Base-by-base conservation (phyloP, 2,797 vertebrate genomes). In the Bradypodion ventrale region DNA sequence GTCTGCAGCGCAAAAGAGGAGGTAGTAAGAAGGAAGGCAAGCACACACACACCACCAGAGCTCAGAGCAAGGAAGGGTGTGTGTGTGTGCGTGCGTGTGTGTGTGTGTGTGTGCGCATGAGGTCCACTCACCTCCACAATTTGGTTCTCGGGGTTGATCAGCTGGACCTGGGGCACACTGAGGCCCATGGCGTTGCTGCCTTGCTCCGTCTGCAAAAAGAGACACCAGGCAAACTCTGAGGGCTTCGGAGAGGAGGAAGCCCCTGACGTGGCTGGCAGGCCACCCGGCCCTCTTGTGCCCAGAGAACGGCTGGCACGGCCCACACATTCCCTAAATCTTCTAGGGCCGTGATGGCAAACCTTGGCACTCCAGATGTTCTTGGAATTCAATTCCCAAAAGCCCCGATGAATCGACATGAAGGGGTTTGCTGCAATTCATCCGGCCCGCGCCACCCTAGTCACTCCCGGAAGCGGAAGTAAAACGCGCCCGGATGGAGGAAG, bases 141-240 rank as follows among this genome's bases (percentile, higher is more conserved):
- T 84, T 99, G 98, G 96, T 99, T 99, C 93, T 99, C 99, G 0
- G 99, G 99, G 95, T 99, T 99, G 96, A 99, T 99, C 88, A 99
- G 98, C 95, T 99, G 99, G 86, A 99, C 98, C 29, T 99, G 99
- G 1, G 99, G 99, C 80, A 99, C 98, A 0, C 96, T 99, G 94
- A 99, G 97, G 96, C 96, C 98, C 95, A 99, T 93, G 4, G 98
- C 87, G 86, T 97, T 96, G 90, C 97, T 96, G 32, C 97, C 95
- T 89, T 97, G 96, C 89, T 99, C 98, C 4, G 97, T 92, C 98
- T 98, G 95, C 83, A 93, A 91, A 91, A 87, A 87, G 87, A 69
- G 19, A 25, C 75, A 91, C 19, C 62, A 78, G 0, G 27, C 63
- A 73, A 0, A 35, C 10, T 2, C 80, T 84, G 63, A 69, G 73